Evolutionary conservation across 2,888 invertebrate species (phyloP).

Genomic region (Nephrotoma guestfalica): DNA sequence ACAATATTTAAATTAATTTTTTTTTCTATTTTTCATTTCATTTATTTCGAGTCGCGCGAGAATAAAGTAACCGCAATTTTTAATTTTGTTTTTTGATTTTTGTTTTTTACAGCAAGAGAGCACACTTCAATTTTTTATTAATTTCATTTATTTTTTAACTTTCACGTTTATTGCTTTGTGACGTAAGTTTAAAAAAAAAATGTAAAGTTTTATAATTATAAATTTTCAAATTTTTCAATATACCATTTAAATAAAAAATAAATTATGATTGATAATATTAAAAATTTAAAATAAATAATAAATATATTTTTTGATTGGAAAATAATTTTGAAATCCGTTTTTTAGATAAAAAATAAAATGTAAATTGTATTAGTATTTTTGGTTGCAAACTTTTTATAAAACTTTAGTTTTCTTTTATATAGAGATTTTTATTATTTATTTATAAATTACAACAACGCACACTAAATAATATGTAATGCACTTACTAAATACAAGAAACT

Average conservation of each 20-base stretch:
- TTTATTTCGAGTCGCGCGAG: not conserved
- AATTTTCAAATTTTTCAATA: conserved; percentile 18
- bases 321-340: not conserved
- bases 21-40: not conserved
- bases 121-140: not conserved
- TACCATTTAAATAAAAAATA: conserved; percentile 27
- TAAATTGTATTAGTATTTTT: not conserved
- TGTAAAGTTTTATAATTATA: not conserved
- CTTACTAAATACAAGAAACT: not conserved
- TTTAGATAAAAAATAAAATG: not conserved
- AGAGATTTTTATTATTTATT: not conserved
- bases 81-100: not conserved
- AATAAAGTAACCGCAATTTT: not conserved
- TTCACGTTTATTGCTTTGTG: conserved; percentile 10
- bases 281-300: conserved; percentile 25
- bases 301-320: not conserved
- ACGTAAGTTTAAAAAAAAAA: conserved; percentile 8
- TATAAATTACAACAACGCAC: not conserved
- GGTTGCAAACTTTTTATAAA: not conserved
- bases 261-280: conserved; percentile 20
- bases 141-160: conserved; percentile 7
- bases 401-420: not conserved
- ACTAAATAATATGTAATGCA: not conserved
- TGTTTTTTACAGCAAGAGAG: not conserved
- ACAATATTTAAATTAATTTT: not conserved